Percentiles rank a stretch among this genome's conserved stretches.
phyloP scores from a whole-genome alignment of 2,797 vertebrate genomes.

The Sphenodon punctatus region DNA sequence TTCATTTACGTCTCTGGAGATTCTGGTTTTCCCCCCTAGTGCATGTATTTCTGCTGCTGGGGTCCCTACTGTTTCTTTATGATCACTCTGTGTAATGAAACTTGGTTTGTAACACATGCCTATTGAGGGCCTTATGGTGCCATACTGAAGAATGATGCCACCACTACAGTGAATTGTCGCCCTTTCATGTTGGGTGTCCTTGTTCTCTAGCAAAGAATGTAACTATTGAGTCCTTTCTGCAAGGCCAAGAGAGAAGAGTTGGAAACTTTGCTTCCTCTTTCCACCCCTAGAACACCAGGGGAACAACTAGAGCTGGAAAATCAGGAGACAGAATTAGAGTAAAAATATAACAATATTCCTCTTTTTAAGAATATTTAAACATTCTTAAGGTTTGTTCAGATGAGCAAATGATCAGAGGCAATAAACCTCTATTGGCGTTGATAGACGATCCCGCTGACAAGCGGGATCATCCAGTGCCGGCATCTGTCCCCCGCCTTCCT shows the following conservation, averaged over 20 bases:
- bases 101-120: background rate
- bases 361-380: too few species aligned
- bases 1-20: background rate
- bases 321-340: too few species aligned
- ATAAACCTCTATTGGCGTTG: too few species aligned
- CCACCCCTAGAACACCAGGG: too few species aligned
- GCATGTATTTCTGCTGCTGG: background rate
- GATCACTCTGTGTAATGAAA: background rate
- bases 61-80: background rate
- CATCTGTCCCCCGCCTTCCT: too few species aligned
- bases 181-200: background rate
- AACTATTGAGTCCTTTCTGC: background rate
- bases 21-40: background rate
- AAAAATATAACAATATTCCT: too few species aligned
- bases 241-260: background rate
- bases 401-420: too few species aligned
- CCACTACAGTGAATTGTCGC: background rate
- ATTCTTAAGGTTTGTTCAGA: too few species aligned
- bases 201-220: background rate
- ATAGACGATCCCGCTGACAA: too few species aligned
- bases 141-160: background rate
- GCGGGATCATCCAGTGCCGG: too few species aligned
- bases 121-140: background rate
- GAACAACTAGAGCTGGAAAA: too few species aligned
- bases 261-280: background rate